These are phyloP conservation scores for Yponomeuta cagnagella DNA, from an alignment of 2,888 invertebrate genomes.

Conservation along the genomic window DNA sequence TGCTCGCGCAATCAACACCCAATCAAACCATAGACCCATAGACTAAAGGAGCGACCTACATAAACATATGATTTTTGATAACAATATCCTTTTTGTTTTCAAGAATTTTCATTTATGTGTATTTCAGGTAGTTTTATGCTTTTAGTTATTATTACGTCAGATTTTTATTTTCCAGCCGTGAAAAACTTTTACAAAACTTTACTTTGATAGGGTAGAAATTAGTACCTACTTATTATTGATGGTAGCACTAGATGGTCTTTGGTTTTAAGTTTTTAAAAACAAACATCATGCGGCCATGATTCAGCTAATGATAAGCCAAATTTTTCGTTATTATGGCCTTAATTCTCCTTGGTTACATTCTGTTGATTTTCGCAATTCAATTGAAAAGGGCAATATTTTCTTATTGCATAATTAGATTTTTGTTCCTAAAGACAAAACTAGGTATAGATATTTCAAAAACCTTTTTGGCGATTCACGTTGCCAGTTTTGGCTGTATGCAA, in stretches of 20 bases:
- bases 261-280: constrained; percentile 20
- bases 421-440: no score
- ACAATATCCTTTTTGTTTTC: constrained; percentile 20
- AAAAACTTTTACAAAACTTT: not conserved
- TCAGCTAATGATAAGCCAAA: not conserved
- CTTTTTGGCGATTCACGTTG: not conserved
- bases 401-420: not conserved
- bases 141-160: no score
- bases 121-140: no score
- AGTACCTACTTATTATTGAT: constrained; percentile 24
- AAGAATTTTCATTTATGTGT: no score
- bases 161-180: no score
- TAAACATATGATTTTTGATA: constrained; percentile 63
- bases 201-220: not conserved
- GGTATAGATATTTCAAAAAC: no score
- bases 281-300: constrained; percentile 24
- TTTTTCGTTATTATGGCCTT: not conserved
- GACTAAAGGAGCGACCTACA: constrained; percentile 62
- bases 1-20: constrained; percentile 63
- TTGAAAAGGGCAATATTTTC: not conserved
- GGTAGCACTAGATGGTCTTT: constrained; percentile 32
- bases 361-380: not conserved
- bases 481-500: not conserved
- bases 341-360: not conserved
- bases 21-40: constrained; percentile 52